Percentiles rank a stretch among this genome's conserved stretches.
phyloP scores from a whole-genome alignment of 2,888 invertebrate species.

The Drymonia ruficornis region DNA sequence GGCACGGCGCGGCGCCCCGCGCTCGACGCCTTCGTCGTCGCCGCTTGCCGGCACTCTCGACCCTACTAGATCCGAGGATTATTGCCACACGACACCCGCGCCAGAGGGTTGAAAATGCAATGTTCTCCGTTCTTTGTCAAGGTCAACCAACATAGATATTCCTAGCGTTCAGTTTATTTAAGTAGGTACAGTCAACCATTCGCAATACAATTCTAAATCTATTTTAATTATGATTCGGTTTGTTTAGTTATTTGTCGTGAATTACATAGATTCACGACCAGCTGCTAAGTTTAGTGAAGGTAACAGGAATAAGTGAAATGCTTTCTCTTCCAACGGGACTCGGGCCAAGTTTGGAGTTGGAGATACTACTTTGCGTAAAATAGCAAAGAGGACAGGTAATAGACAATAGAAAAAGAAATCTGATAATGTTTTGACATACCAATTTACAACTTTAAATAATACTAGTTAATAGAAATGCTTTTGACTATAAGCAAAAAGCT shows the following conservation, averaged over 20 bases:
- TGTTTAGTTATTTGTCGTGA: not conserved
- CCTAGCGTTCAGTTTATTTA: constrained; percentile 12
- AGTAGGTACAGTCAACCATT: constrained; percentile 10
- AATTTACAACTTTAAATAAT: too few relatives aligned
- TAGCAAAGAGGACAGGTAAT: not conserved
- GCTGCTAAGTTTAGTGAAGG: not conserved
- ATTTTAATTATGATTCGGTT: not conserved
- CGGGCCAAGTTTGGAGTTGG: constrained; percentile 13
- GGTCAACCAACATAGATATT: constrained; percentile 62
- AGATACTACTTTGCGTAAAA: too few relatives aligned
- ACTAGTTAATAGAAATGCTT: too few relatives aligned
- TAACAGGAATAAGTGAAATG: constrained; percentile 12
- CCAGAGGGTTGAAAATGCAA: constrained; percentile 79
- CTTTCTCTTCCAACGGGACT: constrained; percentile 32
- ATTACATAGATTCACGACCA: not conserved
- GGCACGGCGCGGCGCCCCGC: constrained; percentile 66
- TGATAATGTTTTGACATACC: too few relatives aligned
- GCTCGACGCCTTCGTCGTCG: constrained; percentile 61
- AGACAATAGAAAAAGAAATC: too few relatives aligned
- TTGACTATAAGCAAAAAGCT: too few relatives aligned
- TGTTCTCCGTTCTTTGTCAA: constrained; percentile 69
- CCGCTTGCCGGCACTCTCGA: constrained; percentile 52
- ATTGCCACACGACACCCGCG: constrained; percentile 65
- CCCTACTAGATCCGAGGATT: constrained; percentile 66
- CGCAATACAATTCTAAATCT: constrained; percentile 4